Evolutionary conservation across 2,113 vertebrate genomes (phyloP).

Genomic region (Spea multiplicata): DNA sequence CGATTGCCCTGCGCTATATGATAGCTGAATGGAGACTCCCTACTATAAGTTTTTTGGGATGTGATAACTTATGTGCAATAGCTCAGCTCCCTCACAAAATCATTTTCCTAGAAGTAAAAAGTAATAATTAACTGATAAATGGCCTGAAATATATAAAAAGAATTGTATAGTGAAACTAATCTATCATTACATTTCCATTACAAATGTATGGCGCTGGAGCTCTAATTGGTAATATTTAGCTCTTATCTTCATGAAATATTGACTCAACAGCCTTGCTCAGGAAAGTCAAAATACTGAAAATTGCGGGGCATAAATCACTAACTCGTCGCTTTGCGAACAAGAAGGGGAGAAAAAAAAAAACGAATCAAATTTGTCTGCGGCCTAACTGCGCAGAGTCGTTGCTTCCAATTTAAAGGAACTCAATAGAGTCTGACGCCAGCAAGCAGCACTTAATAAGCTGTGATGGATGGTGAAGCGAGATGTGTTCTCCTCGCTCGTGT

Average conservation of each 20-base stretch:
- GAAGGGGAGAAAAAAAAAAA: constrained; percentile 58
- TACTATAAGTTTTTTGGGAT: too few species aligned
- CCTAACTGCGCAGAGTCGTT: constrained; percentile 69
- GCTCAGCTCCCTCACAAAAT: too few species aligned
- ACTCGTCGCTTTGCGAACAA: constrained; percentile 63
- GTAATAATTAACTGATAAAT: not conserved
- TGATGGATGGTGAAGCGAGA: constrained; percentile 69
- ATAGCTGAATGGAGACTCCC: too few species aligned
- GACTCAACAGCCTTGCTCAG: constrained; percentile 21
- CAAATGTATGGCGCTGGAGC: not conserved
- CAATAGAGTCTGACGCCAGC: constrained; percentile 79
- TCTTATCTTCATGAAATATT: constrained; percentile 35
- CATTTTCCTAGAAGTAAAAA: too few species aligned
- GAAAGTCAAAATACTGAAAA: constrained; percentile 22
- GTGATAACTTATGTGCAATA: too few species aligned
- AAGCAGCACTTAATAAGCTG: constrained; percentile 83
- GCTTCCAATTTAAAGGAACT: constrained; percentile 75
- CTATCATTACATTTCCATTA: constrained; percentile 8
- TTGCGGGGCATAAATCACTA: constrained; percentile 66
- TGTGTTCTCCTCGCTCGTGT: constrained; percentile 48
- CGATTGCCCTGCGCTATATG: too few species aligned
- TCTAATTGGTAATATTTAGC: constrained; percentile 21
- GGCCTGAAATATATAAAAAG: not conserved
- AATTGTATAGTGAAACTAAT: not conserved
- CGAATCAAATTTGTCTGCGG: constrained; percentile 75